Conservation (phyloP, 2,113 vertebrate species). For the Aplodontia rufa region DNA sequence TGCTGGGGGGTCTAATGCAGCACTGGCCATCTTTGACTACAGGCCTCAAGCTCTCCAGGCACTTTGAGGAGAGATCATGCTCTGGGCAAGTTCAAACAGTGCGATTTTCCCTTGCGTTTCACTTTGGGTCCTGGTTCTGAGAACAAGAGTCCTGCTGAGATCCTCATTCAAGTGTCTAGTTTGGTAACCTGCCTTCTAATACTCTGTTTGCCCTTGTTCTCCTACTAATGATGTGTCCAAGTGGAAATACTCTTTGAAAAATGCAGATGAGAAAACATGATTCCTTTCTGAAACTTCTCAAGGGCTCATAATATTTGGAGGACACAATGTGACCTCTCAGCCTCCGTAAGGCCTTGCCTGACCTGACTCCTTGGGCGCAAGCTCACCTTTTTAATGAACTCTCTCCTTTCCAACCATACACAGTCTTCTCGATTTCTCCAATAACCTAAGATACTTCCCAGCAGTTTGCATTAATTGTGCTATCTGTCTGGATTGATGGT, state of each 20-base stretch:
- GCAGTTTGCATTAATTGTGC: neutral
- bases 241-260: neutral
- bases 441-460: neutral
- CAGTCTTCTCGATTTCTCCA: neutral
- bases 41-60: neutral
- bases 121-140: neutral
- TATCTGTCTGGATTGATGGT: neutral
- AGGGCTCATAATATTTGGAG: neutral
- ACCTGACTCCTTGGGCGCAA: neutral
- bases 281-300: neutral
- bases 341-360: neutral
- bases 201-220: neutral
- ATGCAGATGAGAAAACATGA: neutral
- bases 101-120: neutral
- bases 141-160: neutral
- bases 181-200: neutral
- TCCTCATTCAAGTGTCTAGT: neutral
- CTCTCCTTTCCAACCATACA: neutral
- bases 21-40: neutral
- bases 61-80: neutral
- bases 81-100: neutral
- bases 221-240: neutral
- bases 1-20: neutral
- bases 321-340: neutral
- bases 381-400: neutral